Percentiles rank a stretch among this genome's conserved stretches.
phyloP scores from a whole-genome alignment of 2,113 vertebrate genomes.

The Rana temporaria region DNA sequence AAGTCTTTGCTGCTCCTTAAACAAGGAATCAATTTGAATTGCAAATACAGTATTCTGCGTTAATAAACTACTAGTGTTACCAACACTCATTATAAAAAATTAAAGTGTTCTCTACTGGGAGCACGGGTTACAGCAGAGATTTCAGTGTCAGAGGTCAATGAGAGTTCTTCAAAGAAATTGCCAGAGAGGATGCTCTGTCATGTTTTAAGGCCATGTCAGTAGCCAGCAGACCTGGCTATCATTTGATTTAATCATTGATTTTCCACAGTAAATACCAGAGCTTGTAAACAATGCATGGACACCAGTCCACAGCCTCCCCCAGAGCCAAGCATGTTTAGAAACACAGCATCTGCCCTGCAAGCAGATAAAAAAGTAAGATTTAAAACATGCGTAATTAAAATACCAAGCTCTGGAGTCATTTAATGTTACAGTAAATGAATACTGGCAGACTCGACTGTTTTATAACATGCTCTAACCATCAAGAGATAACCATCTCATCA shows the following conservation, averaged over 20 bases:
- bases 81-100: constrained; percentile 1
- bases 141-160: constrained; percentile 21
- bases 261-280: constrained; percentile 41
- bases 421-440: constrained; percentile 41
- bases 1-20: not conserved
- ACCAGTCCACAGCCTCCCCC: not conserved
- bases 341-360: not conserved
- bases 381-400: constrained; percentile 39
- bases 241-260: constrained; percentile 48
- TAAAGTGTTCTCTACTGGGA: not conserved
- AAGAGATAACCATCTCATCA: constrained; percentile 22
- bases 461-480: constrained; percentile 10
- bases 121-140: constrained; percentile 24
- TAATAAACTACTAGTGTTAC: not conserved
- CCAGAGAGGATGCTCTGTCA: constrained; percentile 8
- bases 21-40: not conserved
- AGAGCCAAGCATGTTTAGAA: constrained; percentile 25
- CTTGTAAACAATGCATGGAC: constrained; percentile 38
- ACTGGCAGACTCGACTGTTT: not conserved
- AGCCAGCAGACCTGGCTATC: constrained; percentile 31
- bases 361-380: constrained; percentile 35
- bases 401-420: constrained; percentile 21
- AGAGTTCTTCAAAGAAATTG: constrained; percentile 40
- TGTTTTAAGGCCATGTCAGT: constrained; percentile 20
- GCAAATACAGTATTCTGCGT: not conserved